phyloP scores from a whole-genome alignment of 2,797 vertebrate genomes.

The Eospalax fontanierii region DNA sequence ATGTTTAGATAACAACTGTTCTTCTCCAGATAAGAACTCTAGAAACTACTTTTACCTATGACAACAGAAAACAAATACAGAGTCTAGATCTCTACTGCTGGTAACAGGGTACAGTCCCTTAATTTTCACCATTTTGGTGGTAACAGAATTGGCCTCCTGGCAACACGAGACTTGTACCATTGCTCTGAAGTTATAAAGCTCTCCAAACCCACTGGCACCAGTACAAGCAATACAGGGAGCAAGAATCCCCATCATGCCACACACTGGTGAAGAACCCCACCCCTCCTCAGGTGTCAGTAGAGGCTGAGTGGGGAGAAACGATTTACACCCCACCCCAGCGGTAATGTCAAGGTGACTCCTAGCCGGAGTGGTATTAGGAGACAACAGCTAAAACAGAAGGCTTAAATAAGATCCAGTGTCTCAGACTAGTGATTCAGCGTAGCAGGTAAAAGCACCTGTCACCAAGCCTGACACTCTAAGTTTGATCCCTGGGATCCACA shows the following conservation, averaged over 20 bases:
- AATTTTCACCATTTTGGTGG: background rate
- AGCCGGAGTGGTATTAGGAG: background rate
- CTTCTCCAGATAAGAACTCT: background rate
- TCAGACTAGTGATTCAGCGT: background rate
- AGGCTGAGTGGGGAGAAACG: background rate
- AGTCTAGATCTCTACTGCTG: background rate
- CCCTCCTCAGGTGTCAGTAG: background rate
- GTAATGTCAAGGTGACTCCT: background rate
- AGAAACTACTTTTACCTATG: background rate
- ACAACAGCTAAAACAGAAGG: background rate
- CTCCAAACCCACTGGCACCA: background rate
- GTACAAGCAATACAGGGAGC: background rate
- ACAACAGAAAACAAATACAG: background rate
- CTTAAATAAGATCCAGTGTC: background rate
- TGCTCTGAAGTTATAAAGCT: background rate
- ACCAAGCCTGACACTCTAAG: too few relatives aligned
- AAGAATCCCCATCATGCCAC: background rate
- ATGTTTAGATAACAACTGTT: background rate
- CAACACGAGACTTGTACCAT: background rate
- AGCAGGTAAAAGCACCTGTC: too few relatives aligned
- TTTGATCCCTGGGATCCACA: too few relatives aligned
- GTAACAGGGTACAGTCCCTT: background rate
- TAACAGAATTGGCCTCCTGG: background rate
- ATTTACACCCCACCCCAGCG: background rate
- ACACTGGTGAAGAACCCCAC: background rate